phyloP scores from a whole-genome alignment of 2,113 vertebrate species.

The Anser brachyrhynchus region DNA sequence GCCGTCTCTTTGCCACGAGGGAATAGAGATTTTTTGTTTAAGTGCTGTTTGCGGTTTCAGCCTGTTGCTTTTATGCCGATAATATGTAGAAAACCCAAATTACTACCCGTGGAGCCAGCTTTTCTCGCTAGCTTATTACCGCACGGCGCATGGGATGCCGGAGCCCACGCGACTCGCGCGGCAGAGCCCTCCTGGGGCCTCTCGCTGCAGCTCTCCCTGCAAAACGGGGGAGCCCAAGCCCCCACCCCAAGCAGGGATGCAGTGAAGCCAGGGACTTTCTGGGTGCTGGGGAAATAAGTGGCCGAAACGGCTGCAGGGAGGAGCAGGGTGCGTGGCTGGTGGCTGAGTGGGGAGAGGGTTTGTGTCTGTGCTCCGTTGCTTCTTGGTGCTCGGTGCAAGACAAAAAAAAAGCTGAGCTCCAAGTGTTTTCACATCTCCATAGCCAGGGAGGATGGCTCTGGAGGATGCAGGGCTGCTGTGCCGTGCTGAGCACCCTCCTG shows the following conservation, averaged over 20 bases:
- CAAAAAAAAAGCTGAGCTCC: background rate
- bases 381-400: background rate
- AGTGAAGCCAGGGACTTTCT: rapidly evolving
- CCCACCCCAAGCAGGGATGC: too few relatives aligned
- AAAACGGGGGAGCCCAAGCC: background rate
- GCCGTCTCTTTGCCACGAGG: background rate
- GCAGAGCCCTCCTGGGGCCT: background rate
- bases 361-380: background rate
- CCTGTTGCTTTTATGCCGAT: constrained; percentile 60
- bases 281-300: background rate
- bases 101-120: background rate
- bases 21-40: constrained; percentile 59
- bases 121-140: background rate
- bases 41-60: constrained; percentile 61
- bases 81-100: constrained; percentile 49
- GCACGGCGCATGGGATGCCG: background rate
- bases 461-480: background rate
- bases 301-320: background rate
- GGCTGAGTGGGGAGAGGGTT: background rate
- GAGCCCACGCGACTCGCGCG: rapidly evolving
- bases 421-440: background rate
- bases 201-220: background rate
- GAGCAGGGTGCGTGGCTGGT: background rate
- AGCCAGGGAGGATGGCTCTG: background rate
- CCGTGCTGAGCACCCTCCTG: rapidly evolving